These are phyloP conservation scores for Xiphophorus maculatus DNA, from an alignment of 2,113 vertebrate species.

Conservation along the genomic window DNA sequence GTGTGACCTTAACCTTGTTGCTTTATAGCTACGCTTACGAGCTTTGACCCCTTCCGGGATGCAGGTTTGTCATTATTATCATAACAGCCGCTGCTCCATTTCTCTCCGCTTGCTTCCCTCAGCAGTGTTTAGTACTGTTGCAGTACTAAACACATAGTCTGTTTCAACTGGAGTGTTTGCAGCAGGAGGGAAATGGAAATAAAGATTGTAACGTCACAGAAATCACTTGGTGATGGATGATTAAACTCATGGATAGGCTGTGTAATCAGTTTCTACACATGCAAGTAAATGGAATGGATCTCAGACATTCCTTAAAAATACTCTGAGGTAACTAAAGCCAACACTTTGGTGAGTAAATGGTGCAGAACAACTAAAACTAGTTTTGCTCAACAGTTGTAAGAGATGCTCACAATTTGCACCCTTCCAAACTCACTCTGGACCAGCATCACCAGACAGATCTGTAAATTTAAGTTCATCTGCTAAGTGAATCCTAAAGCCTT, in stretches of 20 bases:
- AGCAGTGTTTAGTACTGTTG: too few species aligned
- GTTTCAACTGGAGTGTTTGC: conserved; percentile 7
- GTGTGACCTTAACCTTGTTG: conserved; percentile 33
- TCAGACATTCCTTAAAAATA: not conserved
- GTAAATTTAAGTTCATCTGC: not conserved
- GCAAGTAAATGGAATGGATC: not conserved
- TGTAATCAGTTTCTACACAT: not conserved
- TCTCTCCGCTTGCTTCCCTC: conserved; percentile 9
- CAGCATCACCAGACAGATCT: not conserved
- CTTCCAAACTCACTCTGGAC: too few species aligned
- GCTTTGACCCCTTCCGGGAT: conserved; percentile 23
- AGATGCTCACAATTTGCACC: not conserved
- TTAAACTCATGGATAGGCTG: not conserved
- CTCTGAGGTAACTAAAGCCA: not conserved
- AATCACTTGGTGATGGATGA: not conserved
- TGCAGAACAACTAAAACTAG: not conserved
- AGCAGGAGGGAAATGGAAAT: conserved; percentile 9
- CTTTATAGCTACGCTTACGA: conserved; percentile 22
- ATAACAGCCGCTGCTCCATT: conserved; percentile 36
- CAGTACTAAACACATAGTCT: not conserved
- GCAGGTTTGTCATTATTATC: conserved; percentile 22
- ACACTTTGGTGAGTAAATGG: not conserved
- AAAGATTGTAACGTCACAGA: conserved; percentile 3
- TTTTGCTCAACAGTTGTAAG: not conserved
- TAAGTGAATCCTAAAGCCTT: not conserved